These are phyloP conservation scores for Tachyglossus aculeatus DNA, from an alignment of 2,797 vertebrate genomes.

Conservation along the genomic window DNA sequence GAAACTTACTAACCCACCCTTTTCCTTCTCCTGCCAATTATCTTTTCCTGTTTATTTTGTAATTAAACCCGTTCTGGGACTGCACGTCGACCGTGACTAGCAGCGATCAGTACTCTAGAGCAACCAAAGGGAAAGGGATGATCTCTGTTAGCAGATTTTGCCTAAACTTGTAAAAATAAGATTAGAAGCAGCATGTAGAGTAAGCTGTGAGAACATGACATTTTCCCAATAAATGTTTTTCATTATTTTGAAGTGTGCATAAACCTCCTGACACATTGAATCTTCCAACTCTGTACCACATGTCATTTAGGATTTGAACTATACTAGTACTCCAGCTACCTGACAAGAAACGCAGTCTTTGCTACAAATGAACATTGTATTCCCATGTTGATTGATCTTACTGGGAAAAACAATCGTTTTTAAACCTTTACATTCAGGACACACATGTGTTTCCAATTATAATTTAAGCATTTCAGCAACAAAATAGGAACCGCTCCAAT, in stretches of 20 bases:
- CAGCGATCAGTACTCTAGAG: conserved; percentile 46
- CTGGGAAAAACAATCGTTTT: background rate
- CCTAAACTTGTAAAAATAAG: conserved; percentile 54
- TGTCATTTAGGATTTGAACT: conserved; percentile 36
- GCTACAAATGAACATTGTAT: background rate
- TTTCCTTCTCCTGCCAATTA: conserved; percentile 31
- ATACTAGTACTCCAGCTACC: background rate
- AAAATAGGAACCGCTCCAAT: background rate
- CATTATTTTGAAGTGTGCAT: conserved; percentile 52
- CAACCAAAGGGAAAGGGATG: conserved; percentile 37
- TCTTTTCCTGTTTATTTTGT: conserved; percentile 46
- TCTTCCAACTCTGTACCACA: conserved; percentile 20
- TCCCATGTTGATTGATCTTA: conserved; percentile 4
- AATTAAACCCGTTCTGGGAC: conserved; percentile 51
- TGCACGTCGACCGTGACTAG: conserved; percentile 22
- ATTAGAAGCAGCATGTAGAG: conserved; percentile 53
- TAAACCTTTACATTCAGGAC: background rate
- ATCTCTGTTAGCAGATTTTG: conserved; percentile 52
- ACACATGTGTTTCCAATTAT: background rate
- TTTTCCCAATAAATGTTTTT: conserved; percentile 63
- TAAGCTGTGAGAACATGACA: conserved; percentile 47
- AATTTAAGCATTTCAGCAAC: background rate
- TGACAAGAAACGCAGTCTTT: conserved; percentile 11
- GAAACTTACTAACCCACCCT: background rate
- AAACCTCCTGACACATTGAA: conserved; percentile 26